A percentile compares a stretch with the other conserved stretches of the same genome.
phyloP scores from a whole-genome alignment of 2,113 vertebrate genomes.

The Indri indri region DNA sequence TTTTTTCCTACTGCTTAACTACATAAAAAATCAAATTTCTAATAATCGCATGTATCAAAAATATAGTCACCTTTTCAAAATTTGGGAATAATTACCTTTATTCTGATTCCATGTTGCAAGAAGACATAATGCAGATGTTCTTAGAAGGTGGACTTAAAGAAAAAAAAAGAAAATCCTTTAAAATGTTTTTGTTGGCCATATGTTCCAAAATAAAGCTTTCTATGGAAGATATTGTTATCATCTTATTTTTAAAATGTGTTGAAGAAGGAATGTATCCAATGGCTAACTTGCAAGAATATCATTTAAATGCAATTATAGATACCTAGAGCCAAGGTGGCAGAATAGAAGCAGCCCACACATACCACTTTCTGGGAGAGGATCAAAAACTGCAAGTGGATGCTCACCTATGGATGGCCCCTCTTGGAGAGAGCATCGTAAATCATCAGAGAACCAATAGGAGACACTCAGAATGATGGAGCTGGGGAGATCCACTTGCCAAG shows the following conservation, averaged over 20 bases:
- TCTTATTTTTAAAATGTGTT: conserved; percentile 22
- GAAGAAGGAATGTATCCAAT: neutral
- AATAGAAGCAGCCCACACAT: too few species aligned
- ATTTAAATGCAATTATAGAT: neutral
- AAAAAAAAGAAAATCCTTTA: neutral
- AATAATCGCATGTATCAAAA: neutral
- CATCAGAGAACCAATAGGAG: too few species aligned
- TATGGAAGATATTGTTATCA: neutral
- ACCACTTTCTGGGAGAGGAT: too few species aligned
- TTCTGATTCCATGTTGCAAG: neutral
- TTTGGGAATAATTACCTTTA: neutral
- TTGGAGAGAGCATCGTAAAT: too few species aligned
- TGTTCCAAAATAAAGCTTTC: neutral
- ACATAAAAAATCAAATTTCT: neutral
- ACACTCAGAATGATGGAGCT: too few species aligned
- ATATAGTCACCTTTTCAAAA: neutral
- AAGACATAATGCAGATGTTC: neutral
- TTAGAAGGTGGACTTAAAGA: neutral
- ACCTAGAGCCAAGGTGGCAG: too few species aligned
- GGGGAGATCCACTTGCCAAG: too few species aligned
- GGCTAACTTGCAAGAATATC: neutral
- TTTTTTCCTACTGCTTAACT: neutral
- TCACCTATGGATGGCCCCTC: too few species aligned
- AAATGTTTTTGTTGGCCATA: neutral
- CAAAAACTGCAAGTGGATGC: too few species aligned